Evolutionary conservation across 2,797 vertebrate species (phyloP).

Genomic region (Serranus cabrilla): DNA sequence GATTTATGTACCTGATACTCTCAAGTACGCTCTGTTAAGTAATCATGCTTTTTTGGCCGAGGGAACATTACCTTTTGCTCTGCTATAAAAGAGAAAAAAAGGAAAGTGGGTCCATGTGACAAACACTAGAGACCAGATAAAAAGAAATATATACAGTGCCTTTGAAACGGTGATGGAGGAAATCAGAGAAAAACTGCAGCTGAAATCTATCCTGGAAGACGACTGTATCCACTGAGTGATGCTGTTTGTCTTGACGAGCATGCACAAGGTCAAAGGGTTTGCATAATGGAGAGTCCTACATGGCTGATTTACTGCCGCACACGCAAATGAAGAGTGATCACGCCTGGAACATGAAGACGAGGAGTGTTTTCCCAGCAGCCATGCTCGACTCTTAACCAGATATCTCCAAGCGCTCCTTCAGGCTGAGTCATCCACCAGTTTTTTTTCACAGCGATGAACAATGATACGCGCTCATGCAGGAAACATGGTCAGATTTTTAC

Average conservation of each 20-base stretch:
- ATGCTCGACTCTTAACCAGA: conserved; percentile 47
- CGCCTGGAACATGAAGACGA: conserved; percentile 52
- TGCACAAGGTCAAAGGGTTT: conserved; percentile 46
- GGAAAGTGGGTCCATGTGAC: too few relatives aligned
- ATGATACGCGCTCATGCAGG: conserved; percentile 16
- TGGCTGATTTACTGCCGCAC: conserved; percentile 60
- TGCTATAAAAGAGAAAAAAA: not conserved
- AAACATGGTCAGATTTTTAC: conserved; percentile 29
- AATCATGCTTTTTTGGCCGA: not conserved
- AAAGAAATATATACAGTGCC: not conserved
- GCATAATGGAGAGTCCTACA: conserved; percentile 46
- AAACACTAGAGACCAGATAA: conserved; percentile 1
- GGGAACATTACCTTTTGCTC: conserved; percentile 38
- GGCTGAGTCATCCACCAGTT: conserved; percentile 49
- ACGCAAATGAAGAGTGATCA: conserved; percentile 56
- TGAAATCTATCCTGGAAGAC: conserved; percentile 1
- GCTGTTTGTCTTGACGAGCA: conserved; percentile 45
- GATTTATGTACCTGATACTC: conserved; percentile 39
- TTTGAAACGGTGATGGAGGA: conserved; percentile 4
- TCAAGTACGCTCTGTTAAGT: conserved; percentile 17
- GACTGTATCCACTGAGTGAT: conserved; percentile 17
- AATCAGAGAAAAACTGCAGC: conserved; percentile 6
- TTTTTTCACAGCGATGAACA: not conserved
- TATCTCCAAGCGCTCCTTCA: conserved; percentile 43
- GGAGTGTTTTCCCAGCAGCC: conserved; percentile 59